These are phyloP conservation scores for Nemurella pictetii DNA, from an alignment of 2,888 invertebrate genomes.

Conservation along the genomic window DNA sequence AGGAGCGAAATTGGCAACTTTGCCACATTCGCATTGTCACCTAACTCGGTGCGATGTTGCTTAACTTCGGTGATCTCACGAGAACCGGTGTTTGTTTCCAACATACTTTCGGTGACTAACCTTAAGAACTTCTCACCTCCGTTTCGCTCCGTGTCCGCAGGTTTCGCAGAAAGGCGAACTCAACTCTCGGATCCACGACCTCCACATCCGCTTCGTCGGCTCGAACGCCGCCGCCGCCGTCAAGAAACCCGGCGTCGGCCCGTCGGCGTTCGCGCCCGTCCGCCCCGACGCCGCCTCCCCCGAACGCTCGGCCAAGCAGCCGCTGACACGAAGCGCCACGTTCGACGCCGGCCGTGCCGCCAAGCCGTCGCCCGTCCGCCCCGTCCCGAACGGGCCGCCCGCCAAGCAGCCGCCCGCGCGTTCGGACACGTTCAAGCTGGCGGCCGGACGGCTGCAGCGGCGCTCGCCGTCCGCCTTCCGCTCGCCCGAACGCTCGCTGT, in stretches of 20 bases:
- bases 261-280: not conserved
- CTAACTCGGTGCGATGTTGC: no score
- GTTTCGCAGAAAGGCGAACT: slow-evolving; percentile 59
- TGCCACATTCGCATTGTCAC: no score
- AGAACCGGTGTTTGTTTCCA: no score
- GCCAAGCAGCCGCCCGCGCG: not conserved
- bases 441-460: not conserved
- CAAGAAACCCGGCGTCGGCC: not conserved
- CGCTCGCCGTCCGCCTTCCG: no score
- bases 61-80: no score
- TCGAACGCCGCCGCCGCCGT: not conserved
- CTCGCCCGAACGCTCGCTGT: no score
- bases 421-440: not conserved
- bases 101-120: no score
- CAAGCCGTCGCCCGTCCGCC: not conserved
- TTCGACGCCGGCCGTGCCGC: not conserved
- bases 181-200: slow-evolving; percentile 60
- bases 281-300: no score
- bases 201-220: slow-evolving; percentile 56
- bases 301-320: not conserved
- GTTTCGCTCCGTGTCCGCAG: no score
- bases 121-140: no score
- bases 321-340: not conserved
- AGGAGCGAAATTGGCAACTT: no score
- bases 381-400: not conserved